Base-by-base conservation (phyloP, 2,888 invertebrate species). In the Netelia fuscicornis region DNA sequence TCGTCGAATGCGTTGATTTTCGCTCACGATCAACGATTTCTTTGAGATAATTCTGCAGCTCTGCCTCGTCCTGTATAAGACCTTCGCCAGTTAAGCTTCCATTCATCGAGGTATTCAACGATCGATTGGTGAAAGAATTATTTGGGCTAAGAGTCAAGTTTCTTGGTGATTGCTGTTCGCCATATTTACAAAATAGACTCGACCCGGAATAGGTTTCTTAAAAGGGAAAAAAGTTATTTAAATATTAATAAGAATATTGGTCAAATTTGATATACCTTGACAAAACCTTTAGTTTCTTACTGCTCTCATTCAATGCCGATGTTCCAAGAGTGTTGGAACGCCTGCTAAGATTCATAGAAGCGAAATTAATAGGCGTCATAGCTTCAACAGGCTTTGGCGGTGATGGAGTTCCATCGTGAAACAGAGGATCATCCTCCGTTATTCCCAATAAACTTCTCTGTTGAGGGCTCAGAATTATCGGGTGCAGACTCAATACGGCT, bases 381-480 rank as follows among this genome's bases (percentile, higher is more conserved):
- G 89, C 86, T 60, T 91, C 91, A 0, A 81, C 60, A 11, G 84
- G 52, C 56, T 89, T 91, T 8, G 86, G 87, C 0, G 87, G 84
- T 2, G 79, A 70, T 8, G 86, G 68, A 44, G 58, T 56, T 81
- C 90, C 89, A 44, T 86, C 89, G 81, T 90, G 90, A 56, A 93
- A 93, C 8, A 93, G 37, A 0, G 92, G 91, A 87, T 93, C 93
- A 30, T 92, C 90, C 0, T 95, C 94, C 56, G 94, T 94, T 71
- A 95, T 94, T 82, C 95, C 95, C 13, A 96, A 91, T 17, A 96
- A 92, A 87, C 93, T 93, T 87, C 95, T 94, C 87, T 96, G 96
- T 64, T 93, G 92, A 9, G 93, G 91, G 13, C 94, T 95, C 1
- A 96, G 93, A 1, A 91, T 86, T 13, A 96, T 93, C 5, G 95